Base-by-base conservation (phyloP, 2,113 vertebrate genomes). In the Chroicocephalus ridibundus region DNA sequence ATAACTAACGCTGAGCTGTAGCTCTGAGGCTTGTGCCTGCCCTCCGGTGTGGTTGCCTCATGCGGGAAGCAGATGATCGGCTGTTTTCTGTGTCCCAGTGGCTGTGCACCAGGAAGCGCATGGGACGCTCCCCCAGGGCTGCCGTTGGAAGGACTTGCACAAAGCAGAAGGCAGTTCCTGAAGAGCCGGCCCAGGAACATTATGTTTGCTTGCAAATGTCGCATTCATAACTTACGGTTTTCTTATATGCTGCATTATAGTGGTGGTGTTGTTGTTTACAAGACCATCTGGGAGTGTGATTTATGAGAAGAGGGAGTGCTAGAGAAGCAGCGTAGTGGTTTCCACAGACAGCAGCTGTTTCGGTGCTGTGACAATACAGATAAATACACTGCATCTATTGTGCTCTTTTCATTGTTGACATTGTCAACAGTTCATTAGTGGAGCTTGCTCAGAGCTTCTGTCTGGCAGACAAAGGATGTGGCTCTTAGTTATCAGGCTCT, bases 351-450 rank as follows among this genome's bases (percentile, higher is more conserved):
- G 95, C 95, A 97, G 96, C 96, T 97, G 96, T 88, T 94, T 81
- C 5, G 1, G 89, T 85, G 91, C 82, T 93, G 82, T 79, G 78
- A 88, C 91, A 93, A 84, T 95, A 40, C 68, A 78, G 83, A 95
- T 96, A 95, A 94, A 96, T 95, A 97, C 91, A 88, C 72, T 86
- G 58, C 91, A 84, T 95, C 97, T 78, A 87, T 94, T 96, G 97
- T 97, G 91, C 88, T 87, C 85, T 81, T 94, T 81, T 83, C 92
- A 71, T 95, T 95, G 96, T 95, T 94, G 94, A 93, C 95, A 79
- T 42, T 96, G 96, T 97, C 95, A 96, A 96, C 95, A 96, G 95
- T 96, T 97, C 94, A 97, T 97, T 97, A 97, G 92, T 19, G 71
- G 71, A 86, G 92, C 92, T 97, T 95, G 88, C 82, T 96, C 82